Evolutionary conservation across 2,797 vertebrate species (phyloP), one percentile per base, ranked within the genome.

Genomic region (Chrysolophus pictus): DNA sequence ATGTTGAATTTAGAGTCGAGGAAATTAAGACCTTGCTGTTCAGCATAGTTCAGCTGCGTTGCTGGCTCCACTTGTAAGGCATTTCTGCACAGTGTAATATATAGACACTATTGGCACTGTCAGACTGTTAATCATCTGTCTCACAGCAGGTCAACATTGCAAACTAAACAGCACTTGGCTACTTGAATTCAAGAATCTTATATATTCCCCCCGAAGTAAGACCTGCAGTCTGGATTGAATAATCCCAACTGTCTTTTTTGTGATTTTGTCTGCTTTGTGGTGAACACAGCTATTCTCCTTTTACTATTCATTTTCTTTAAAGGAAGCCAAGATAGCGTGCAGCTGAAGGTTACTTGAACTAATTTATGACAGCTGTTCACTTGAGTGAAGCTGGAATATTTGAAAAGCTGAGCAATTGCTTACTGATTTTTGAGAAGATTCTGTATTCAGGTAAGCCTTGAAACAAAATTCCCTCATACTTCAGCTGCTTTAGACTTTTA

Each of bases 121-220:
- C 44, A 93, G 91, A 42, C 92, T 80, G 58, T 91, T 93, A 64
- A 74, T 96, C 87, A 80, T 91, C 62, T 87, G n/a, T 41, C 37
- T 90, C 92, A 92, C 92, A 95, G 93, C 9, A 0, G 53, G 69
- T 94, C 84, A 84, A 9, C 10, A 4, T 65, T 94, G 84, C 46
- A 77, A 89, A 87, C 64, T 82, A 73, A 80, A 76, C 19, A 3
- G 35, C 69, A 74, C 64, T 94, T 92, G 80, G 49, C 68, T 88
- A 46, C 46, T 91, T 86, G 73, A 71, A 73, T 84, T 92, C 49
- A 71, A 46, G 70, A 85, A 84, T 84, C 63, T 78, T 64, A 14
- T 87, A 23, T 63, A 82, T 88, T 49, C 10, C 5, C 31, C 21
- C 9, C 9, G 14, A 16, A 42, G 59, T 78, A 63, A 81, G 63